These are phyloP conservation scores for Pimpla rufipes DNA, from an alignment of 2,888 invertebrate species.

Conservation along the genomic window DNA sequence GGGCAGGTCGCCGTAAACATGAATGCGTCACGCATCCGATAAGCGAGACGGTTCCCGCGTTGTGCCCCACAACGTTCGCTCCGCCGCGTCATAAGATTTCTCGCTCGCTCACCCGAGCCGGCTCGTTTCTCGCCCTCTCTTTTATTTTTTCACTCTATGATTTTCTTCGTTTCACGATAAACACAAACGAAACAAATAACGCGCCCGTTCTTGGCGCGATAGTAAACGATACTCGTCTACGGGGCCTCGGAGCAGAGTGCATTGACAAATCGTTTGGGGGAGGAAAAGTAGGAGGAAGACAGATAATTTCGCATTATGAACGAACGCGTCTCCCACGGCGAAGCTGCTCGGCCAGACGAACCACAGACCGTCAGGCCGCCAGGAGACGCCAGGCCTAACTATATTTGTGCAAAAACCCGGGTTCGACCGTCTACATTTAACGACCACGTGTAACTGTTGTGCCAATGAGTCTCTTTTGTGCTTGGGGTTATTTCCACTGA, in stretches of 20 bases:
- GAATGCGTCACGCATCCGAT: slow-evolving; percentile 37
- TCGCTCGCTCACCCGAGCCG: slow-evolving; percentile 22
- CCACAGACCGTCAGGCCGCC: background rate
- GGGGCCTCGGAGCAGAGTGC: background rate
- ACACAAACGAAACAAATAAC: slow-evolving; percentile 31
- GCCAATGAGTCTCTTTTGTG: background rate
- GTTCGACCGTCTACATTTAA: slow-evolving; percentile 71
- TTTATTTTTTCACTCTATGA: background rate
- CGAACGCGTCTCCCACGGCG: slow-evolving; percentile 7
- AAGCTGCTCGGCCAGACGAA: background rate
- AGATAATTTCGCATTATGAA: slow-evolving; percentile 41
- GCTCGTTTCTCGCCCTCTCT: slow-evolving; percentile 19
- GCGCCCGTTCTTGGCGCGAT: background rate
- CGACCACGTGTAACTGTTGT: slow-evolving; percentile 71
- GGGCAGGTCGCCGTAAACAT: slow-evolving; percentile 31
- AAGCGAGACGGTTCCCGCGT: slow-evolving; percentile 8
- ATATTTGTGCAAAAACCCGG: slow-evolving; percentile 62
- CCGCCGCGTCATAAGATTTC: background rate
- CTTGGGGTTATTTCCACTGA: background rate
- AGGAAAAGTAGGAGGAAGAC: slow-evolving; percentile 13
- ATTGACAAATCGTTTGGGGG: slow-evolving; percentile 17
- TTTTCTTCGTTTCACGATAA: slow-evolving; percentile 32
- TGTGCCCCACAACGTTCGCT: background rate
- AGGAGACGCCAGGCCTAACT: background rate
- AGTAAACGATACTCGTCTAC: too few relatives aligned